Base-by-base conservation (phyloP, 2,797 vertebrate genomes). In the Chelon labrosus region DNA sequence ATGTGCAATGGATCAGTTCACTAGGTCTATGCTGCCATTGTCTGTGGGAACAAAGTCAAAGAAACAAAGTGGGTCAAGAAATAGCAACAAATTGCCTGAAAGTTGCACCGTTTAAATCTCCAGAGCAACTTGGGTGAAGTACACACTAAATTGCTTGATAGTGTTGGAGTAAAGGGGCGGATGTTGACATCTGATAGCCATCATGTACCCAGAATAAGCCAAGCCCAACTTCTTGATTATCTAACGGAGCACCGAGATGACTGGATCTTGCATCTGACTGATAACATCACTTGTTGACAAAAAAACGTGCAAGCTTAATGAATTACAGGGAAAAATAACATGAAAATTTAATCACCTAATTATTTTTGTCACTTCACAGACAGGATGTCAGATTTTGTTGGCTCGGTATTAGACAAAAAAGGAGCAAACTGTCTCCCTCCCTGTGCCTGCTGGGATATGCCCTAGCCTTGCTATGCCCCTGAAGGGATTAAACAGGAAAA, bases 401-500 rank as follows among this genome's bases (percentile, higher is more conserved):
- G 55, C 71, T 57, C 47, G 16, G 55, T 50, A 39, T 61, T 47
- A 27, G 64, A 47, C 37, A 49, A 49, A 49, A 31, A 10, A 49
- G 9, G 8, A 4, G n/a, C 46, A 54, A 44, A 53, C 25, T 10
- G 12, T 44, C 56, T 74, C 22, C 16, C 1, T 76, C 16, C 42
- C 27, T 20, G 4, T 69, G 69, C 68, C 64, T 74, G 52, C 77
- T 77, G 76, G 71, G 81, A 77, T 74, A 37, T n/a, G 10, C 41
- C 44, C 8, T 52, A 53, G 53, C 77, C 65, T 38, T 4, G 5
- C 20, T 56, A 7, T 59, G 60, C 80, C 79, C 80, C 41, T 8
- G 7, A 41, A 77, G 38, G 49, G 86, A 87, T 87, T 83, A 80
- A 60, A 58, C 41, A 31, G 53, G 55, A 64, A 27, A 27, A 27